phyloP scores from a whole-genome alignment of 2,113 vertebrate species.

The Sebastes schlegelii region DNA sequence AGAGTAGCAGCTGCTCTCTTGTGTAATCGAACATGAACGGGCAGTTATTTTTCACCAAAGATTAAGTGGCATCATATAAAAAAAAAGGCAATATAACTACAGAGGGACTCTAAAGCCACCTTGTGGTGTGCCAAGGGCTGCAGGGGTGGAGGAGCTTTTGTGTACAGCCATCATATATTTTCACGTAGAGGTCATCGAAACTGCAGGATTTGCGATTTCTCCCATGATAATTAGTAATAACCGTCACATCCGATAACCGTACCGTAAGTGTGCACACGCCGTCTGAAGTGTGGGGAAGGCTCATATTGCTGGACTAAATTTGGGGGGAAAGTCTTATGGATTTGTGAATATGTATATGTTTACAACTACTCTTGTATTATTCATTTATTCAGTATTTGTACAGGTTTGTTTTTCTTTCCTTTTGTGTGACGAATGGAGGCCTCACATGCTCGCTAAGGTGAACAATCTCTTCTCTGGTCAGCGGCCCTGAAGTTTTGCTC shows the following conservation, averaged over 20 bases:
- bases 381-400: conserved; percentile 78
- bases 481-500: conserved; percentile 34
- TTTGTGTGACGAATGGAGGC: conserved; percentile 47
- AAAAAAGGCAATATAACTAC: conserved; percentile 61
- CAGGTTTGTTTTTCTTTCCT: conserved; percentile 69
- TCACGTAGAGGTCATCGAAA: conserved; percentile 47
- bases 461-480: conserved; percentile 51
- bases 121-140: conserved; percentile 58
- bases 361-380: conserved; percentile 74
- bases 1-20: conserved; percentile 31
- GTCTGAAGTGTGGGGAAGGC: conserved; percentile 44
- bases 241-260: conserved; percentile 37
- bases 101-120: conserved; percentile 54
- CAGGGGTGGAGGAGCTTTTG: conserved; percentile 35
- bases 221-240: conserved; percentile 48
- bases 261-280: conserved; percentile 41
- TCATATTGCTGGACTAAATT: conserved; percentile 45
- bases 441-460: conserved; percentile 46
- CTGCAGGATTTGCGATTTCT: conserved; percentile 53
- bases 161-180: conserved; percentile 49
- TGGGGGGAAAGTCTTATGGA: conserved; percentile 28
- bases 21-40: conserved; percentile 29
- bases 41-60: conserved; percentile 88
- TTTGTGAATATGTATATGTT: conserved; percentile 85
- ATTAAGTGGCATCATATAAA: conserved; percentile 81